These are phyloP conservation scores for Cheilinus undulatus DNA, from an alignment of 2,113 vertebrate species.

Conservation along the genomic window DNA sequence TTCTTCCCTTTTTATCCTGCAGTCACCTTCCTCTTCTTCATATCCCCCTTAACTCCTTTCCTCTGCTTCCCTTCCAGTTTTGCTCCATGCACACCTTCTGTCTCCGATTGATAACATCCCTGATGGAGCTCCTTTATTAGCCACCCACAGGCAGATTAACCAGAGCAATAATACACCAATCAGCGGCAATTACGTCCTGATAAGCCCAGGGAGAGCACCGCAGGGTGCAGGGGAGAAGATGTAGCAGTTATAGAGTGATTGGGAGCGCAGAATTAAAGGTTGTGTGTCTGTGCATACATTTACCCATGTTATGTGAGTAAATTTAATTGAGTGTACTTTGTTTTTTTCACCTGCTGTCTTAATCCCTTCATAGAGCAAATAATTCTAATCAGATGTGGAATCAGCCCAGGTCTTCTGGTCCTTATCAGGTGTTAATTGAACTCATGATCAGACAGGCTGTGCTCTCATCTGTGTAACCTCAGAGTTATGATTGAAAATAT, in stretches of 20 bases:
- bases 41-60: neutral
- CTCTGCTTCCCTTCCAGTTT: constrained; percentile 40
- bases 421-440: constrained; percentile 59
- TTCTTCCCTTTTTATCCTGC: constrained; percentile 33
- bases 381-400: constrained; percentile 60
- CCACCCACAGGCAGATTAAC: constrained; percentile 79
- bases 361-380: constrained; percentile 45
- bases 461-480: constrained; percentile 32
- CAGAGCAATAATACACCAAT: constrained; percentile 79
- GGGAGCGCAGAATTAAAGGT: constrained; percentile 51
- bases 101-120: constrained; percentile 72
- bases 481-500: constrained; percentile 37
- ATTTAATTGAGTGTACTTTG: constrained; percentile 34
- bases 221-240: constrained; percentile 50
- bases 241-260: constrained; percentile 45
- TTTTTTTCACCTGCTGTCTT: constrained; percentile 40
- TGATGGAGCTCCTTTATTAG: constrained; percentile 77
- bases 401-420: constrained; percentile 35
- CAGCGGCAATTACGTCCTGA: constrained; percentile 77
- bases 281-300: constrained; percentile 55
- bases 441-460: constrained; percentile 38
- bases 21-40: constrained; percentile 15
- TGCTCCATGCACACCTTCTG: constrained; percentile 67
- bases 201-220: constrained; percentile 70
- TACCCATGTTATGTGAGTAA: constrained; percentile 37